Conservation (phyloP, 1,140 invertebrate genomes). For the Teleogryllus occipitalis region DNA sequence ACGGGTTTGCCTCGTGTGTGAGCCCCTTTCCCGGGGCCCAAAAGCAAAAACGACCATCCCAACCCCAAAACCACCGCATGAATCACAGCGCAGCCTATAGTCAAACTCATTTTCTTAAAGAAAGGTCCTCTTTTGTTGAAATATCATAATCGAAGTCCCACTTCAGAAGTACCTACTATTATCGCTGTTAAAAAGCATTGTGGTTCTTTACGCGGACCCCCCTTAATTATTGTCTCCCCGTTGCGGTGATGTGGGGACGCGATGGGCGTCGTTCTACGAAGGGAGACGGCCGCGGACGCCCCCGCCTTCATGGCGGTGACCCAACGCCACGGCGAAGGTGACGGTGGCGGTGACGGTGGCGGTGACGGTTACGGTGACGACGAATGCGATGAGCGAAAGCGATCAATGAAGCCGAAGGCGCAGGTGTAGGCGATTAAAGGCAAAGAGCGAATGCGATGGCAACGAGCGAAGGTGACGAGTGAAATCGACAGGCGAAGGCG, state of each 20-base stretch:
- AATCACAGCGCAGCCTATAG: neutral
- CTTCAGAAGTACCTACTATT: neutral
- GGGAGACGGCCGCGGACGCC: neutral
- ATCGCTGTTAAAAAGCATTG: constrained; percentile 4
- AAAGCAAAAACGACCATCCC: neutral
- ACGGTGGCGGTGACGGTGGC: too few relatives aligned
- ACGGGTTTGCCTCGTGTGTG: neutral
- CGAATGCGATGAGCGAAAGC: neutral
- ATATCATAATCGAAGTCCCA: neutral
- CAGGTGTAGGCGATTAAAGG: too few relatives aligned
- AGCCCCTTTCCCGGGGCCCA: neutral
- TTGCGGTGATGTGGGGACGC: neutral
- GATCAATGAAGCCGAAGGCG: too few relatives aligned
- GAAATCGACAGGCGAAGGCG: too few relatives aligned
- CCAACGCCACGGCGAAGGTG: neutral
- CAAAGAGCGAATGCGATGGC: too few relatives aligned
- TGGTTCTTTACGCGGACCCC: neutral
- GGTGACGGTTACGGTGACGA: too few relatives aligned
- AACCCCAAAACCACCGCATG: neutral
- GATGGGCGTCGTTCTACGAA: neutral
- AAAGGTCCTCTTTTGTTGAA: neutral
- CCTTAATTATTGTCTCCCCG: neutral
- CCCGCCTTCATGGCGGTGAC: neutral
- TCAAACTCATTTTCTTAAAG: neutral
- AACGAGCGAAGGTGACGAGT: too few relatives aligned